These are phyloP conservation scores for Clanis bilineata DNA, from an alignment of 2,888 invertebrate species.

Conservation along the genomic window DNA sequence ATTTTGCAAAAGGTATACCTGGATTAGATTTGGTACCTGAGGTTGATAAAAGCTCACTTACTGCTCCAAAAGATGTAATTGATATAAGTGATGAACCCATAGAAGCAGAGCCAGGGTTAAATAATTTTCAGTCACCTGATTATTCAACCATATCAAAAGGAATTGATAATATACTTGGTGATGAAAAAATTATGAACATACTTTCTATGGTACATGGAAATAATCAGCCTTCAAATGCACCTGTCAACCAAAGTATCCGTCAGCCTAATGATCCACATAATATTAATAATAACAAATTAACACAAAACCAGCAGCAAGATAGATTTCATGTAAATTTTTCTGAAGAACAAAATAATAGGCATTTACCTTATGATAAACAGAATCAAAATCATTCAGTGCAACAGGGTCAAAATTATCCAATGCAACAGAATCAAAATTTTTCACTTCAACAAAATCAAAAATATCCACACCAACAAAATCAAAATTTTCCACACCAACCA, in stretches of 20 bases:
- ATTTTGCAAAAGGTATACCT: slow-evolving; percentile 83
- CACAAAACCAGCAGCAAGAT: slow-evolving; percentile 8
- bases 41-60: slow-evolving; percentile 39
- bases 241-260: slow-evolving; percentile 14
- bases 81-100: slow-evolving; percentile 56
- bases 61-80: slow-evolving; percentile 48
- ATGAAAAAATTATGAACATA: slow-evolving; percentile 84
- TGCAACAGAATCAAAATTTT: slow-evolving; percentile 31
- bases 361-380: slow-evolving; percentile 36
- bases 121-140: slow-evolving; percentile 56
- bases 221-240: slow-evolving; percentile 16
- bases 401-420: slow-evolving; percentile 35
- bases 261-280: slow-evolving; percentile 3
- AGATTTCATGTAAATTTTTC: slow-evolving; percentile 15
- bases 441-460: slow-evolving; percentile 2
- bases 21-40: slow-evolving; percentile 87
- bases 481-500: slow-evolving; percentile 32
- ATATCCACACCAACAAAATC: neutral
- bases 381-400: too few relatives aligned
- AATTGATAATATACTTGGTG: slow-evolving; percentile 83
- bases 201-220: slow-evolving; percentile 70
- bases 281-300: neutral
- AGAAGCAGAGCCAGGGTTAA: slow-evolving; percentile 22
- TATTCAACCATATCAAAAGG: slow-evolving; percentile 84
- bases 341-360: slow-evolving; percentile 42